phyloP scores from a whole-genome alignment of 1,140 invertebrate species.

The Drosophila mayri region DNA sequence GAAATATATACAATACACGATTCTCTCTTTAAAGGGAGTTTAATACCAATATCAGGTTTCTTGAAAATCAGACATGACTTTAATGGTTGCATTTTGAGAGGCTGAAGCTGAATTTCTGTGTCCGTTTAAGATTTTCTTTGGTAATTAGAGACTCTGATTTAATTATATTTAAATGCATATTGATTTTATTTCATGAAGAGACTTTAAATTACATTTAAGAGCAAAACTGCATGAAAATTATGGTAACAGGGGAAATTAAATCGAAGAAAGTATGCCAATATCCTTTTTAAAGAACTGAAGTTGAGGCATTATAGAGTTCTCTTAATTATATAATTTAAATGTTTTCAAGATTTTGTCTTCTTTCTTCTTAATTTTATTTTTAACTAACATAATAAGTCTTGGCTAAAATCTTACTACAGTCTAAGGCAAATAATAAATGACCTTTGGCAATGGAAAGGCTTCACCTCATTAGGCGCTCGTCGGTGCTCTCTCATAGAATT shows the following conservation, averaged over 20 bases:
- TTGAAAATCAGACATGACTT: not conserved
- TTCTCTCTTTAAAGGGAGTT: not conserved
- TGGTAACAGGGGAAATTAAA: not conserved
- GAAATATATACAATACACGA: not conserved
- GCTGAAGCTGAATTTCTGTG: no score
- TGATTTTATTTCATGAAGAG: not conserved
- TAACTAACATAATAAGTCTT: not conserved
- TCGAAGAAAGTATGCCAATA: not conserved
- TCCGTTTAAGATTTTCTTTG: not conserved
- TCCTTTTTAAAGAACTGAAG: not conserved
- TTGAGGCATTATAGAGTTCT: accelerated
- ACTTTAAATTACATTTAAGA: not conserved
- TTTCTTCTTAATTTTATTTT: not conserved
- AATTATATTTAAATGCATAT: not conserved
- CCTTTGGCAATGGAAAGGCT: not conserved
- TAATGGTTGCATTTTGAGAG: not conserved
- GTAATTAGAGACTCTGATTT: not conserved
- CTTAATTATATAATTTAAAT: no score
- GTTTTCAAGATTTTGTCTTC: not conserved
- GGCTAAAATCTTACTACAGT: not conserved
- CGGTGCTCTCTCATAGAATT: constrained; percentile 41
- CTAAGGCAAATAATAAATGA: constrained; percentile 21
- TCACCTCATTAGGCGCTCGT: constrained; percentile 15
- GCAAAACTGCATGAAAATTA: not conserved
- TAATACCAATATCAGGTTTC: not conserved